Evolutionary conservation across 1,140 invertebrate species (phyloP).

Genomic region (Battus philenor): DNA sequence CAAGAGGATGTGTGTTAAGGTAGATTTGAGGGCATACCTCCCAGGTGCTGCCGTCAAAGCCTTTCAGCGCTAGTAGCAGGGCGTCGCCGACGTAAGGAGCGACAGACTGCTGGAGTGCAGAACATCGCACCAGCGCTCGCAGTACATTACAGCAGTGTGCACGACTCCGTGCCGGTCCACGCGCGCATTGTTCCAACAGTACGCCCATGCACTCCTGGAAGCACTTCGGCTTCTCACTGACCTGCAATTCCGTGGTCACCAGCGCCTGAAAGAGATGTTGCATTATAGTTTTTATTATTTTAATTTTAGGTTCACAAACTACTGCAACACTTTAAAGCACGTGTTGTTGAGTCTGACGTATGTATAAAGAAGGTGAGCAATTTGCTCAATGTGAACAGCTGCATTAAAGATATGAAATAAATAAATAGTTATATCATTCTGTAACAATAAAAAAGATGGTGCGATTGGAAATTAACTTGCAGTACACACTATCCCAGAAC

Average conservation of each 20-base stretch:
- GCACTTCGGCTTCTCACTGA: conserved; percentile 66
- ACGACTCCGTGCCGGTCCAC: conserved; percentile 66
- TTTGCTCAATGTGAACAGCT: too few relatives aligned
- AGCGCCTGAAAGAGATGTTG: conserved; percentile 82
- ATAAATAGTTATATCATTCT: too few relatives aligned
- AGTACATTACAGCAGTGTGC: conserved; percentile 93
- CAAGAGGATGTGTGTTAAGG: conserved; percentile 8
- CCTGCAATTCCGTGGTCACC: conserved; percentile 82
- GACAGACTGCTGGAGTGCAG: conserved; percentile 83
- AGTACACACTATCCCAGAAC: too few relatives aligned
- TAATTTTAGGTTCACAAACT: too few relatives aligned
- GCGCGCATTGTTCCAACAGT: conserved; percentile 65
- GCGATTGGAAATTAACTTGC: too few relatives aligned
- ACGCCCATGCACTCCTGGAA: conserved; percentile 80
- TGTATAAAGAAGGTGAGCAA: too few relatives aligned
- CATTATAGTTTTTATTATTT: too few relatives aligned
- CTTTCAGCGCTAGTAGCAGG: conserved; percentile 83
- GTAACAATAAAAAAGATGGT: too few relatives aligned
- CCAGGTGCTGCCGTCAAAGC: conserved; percentile 87
- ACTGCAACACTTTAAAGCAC: too few relatives aligned
- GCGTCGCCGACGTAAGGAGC: conserved; percentile 84
- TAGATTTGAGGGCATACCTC: conserved; percentile 76
- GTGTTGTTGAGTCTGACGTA: too few relatives aligned
- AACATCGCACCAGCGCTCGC: conserved; percentile 86
- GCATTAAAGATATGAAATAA: too few relatives aligned